These are phyloP conservation scores for Epinotia ramella DNA, from an alignment of 2,888 invertebrate species.

Conservation along the genomic window DNA sequence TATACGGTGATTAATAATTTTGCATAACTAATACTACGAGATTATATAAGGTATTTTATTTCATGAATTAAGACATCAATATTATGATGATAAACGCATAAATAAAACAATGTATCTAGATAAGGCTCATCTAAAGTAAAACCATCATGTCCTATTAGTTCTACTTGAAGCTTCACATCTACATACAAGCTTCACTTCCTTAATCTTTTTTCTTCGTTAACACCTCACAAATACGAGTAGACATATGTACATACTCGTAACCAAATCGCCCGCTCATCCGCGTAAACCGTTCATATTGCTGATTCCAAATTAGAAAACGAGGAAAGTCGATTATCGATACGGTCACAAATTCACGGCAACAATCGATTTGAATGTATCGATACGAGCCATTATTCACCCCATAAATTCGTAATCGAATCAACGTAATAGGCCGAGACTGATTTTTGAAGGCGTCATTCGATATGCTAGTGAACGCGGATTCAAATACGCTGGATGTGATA, in stretches of 20 bases:
- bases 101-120: no score
- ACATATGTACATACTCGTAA: constrained; percentile 12
- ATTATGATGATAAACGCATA: no score
- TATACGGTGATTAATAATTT: no score
- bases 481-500: constrained; percentile 59
- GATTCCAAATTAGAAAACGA: constrained; percentile 42
- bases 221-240: constrained; percentile 21
- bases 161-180: neutral
- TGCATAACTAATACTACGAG: no score
- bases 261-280: constrained; percentile 27
- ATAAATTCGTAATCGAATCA: constrained; percentile 83
- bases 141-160: neutral
- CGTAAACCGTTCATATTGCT: constrained; percentile 36
- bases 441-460: constrained; percentile 76
- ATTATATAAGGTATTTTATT: no score
- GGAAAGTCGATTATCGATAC: constrained; percentile 68
- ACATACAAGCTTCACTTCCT: constrained; percentile 11
- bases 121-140: neutral
- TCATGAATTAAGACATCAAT: no score
- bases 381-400: constrained; percentile 78
- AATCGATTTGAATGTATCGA: constrained; percentile 72
- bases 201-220: constrained; percentile 18
- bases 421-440: constrained; percentile 79
- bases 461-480: constrained; percentile 62
- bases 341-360: constrained; percentile 64